Conservation (phyloP, 2,113 vertebrate genomes). For the Monopterus albus region DNA sequence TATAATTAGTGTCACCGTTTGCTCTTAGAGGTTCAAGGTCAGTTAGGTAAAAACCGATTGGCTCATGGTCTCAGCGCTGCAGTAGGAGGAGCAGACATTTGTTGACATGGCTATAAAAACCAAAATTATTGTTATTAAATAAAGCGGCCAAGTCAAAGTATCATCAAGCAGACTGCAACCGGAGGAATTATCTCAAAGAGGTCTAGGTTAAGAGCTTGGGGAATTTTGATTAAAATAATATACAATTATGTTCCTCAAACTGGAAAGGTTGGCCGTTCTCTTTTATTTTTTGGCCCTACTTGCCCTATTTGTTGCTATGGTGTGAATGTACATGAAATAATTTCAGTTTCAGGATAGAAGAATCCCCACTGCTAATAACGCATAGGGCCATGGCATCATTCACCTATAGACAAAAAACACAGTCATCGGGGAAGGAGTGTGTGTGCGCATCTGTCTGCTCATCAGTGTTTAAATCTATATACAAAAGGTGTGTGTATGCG, state of each 20-base stretch:
- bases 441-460: conserved; percentile 24
- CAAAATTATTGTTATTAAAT: neutral
- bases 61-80: neutral
- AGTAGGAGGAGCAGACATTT: neutral
- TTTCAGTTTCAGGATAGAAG: no score
- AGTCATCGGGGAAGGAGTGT: conserved; percentile 25
- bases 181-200: conserved; percentile 11
- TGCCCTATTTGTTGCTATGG: no score
- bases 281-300: no score
- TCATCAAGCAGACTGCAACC: conserved; percentile 3
- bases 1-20: conserved; percentile 5
- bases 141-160: conserved; percentile 33
- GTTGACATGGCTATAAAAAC: neutral
- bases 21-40: neutral
- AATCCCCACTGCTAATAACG: no score
- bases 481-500: neutral
- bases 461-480: conserved; percentile 31
- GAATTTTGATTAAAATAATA: no score
- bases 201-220: conserved; percentile 41
- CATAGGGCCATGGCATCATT: conserved; percentile 32
- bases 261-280: no score
- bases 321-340: no score
- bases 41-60: neutral
- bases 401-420: conserved; percentile 32
- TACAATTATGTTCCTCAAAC: no score